A percentile compares a stretch with the other conserved stretches of the same genome.
Evolutionary conservation across 2,888 invertebrate species (phyloP).

Genomic region (Coecobrya sp.): DNA sequence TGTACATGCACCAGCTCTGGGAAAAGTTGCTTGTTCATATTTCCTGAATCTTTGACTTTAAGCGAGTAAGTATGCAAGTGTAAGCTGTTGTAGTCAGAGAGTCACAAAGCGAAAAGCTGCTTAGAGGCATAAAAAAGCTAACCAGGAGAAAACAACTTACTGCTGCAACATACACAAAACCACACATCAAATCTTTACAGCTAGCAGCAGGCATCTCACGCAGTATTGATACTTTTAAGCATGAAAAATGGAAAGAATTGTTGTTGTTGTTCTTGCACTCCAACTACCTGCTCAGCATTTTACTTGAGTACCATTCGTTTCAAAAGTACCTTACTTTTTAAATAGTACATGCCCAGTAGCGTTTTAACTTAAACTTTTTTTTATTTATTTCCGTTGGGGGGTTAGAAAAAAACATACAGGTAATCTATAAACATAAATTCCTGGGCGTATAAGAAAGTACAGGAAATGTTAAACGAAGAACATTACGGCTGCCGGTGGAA

Average conservation of each 20-base stretch:
- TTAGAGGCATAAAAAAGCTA: constrained; percentile 24
- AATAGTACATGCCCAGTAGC: neutral
- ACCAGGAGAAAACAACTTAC: neutral
- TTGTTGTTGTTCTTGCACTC: neutral
- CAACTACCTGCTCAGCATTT: no score
- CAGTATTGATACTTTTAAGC: constrained; percentile 2
- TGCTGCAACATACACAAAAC: neutral
- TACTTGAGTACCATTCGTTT: no score
- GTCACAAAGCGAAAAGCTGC: constrained; percentile 47
- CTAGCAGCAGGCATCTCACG: neutral
- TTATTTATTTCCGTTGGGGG: constrained; percentile 58
- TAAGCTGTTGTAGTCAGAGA: constrained; percentile 34
- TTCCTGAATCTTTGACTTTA: neutral
- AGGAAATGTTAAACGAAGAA: neutral
- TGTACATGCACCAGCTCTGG: neutral
- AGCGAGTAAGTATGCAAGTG: neutral
- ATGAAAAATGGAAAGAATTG: constrained; percentile 22
- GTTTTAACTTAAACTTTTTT: constrained; percentile 11
- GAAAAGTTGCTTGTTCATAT: constrained; percentile 3
- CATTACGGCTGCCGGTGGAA: neutral
- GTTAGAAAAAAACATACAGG: constrained; percentile 24
- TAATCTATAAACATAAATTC: constrained; percentile 8
- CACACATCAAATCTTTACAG: neutral
- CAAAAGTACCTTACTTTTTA: neutral
- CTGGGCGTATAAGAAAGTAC: neutral